A percentile compares a stretch with the other conserved stretches of the same genome.
Conservation (phyloP, 1,140 invertebrate genomes). For the Sarcophaga bullata region DNA sequence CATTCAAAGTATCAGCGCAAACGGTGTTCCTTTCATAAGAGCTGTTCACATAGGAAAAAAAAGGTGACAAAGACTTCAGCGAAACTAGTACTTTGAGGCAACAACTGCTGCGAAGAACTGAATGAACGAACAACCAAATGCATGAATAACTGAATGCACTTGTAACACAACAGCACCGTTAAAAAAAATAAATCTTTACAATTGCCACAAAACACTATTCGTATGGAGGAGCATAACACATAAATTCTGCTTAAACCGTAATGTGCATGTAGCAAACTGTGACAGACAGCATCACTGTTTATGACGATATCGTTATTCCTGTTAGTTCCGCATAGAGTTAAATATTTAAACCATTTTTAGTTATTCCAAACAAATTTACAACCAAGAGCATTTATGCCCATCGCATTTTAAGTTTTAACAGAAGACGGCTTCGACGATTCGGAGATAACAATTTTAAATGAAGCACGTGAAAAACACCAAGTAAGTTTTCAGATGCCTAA, state of each 20-base stretch:
- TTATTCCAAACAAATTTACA: slow-evolving; percentile 11
- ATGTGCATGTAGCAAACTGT: too few relatives aligned
- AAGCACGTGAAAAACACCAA: too few relatives aligned
- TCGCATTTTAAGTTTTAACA: slow-evolving; percentile 3
- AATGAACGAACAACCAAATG: too few relatives aligned
- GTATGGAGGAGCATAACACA: neutral
- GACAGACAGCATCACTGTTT: too few relatives aligned
- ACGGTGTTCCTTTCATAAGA: neutral
- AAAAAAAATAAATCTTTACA: slow-evolving; percentile 1
- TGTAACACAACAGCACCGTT: neutral
- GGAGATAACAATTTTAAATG: too few relatives aligned
- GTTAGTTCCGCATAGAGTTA: slow-evolving; percentile 2
- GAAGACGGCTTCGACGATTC: too few relatives aligned
- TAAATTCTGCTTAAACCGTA: too few relatives aligned
- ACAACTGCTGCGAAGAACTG: too few relatives aligned
- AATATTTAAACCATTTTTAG: neutral
- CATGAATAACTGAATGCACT: neutral
- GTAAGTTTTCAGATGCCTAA: too few relatives aligned
- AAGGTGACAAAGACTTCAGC: slow-evolving; percentile 2
- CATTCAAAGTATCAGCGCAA: too few relatives aligned
- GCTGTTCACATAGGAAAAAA: neutral
- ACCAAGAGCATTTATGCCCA: slow-evolving; percentile 23
- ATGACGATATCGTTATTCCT: neutral
- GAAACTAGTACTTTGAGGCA: too few relatives aligned
- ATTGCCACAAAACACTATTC: neutral